Percentiles rank a stretch among this genome's conserved stretches.
phyloP scores from a whole-genome alignment of 2,113 vertebrate species.

The Acanthisitta chloris region DNA sequence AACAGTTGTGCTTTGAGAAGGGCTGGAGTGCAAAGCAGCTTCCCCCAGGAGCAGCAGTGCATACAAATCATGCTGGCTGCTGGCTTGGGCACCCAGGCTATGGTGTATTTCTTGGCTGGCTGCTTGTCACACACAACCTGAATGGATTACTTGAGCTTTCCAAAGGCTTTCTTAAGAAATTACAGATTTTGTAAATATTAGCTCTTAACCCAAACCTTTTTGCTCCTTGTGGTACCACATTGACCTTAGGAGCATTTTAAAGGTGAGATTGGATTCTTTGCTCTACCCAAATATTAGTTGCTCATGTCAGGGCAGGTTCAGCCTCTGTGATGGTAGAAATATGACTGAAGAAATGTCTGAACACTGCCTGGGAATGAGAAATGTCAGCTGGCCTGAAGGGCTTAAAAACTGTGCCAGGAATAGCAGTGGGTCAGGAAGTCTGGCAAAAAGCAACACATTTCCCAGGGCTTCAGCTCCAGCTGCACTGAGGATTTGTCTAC shows the following conservation, averaged over 20 bases:
- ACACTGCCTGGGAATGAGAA: background rate
- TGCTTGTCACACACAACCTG: background rate
- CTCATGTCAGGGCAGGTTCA: background rate
- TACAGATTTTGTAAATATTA: background rate
- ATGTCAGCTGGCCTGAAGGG: background rate
- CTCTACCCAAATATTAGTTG: background rate
- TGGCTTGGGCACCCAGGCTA: background rate
- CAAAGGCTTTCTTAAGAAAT: background rate
- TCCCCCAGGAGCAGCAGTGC: background rate
- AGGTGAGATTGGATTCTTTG: background rate
- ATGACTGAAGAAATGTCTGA: background rate
- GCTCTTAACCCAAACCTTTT: background rate
- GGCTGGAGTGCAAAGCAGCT: background rate
- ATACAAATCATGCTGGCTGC: background rate
- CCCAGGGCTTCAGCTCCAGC: background rate
- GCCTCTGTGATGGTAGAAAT: background rate
- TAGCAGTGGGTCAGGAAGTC: background rate
- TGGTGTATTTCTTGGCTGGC: background rate
- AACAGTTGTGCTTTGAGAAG: background rate
- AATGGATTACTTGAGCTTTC: background rate
- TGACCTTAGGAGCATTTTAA: fast-evolving
- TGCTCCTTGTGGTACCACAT: background rate
- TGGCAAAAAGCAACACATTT: background rate
- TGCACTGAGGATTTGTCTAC: background rate
- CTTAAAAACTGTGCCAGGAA: background rate